Percentiles rank a stretch among this genome's conserved stretches.
phyloP scores from a whole-genome alignment of 1,140 invertebrate genomes.

The Hestina assimilis region DNA sequence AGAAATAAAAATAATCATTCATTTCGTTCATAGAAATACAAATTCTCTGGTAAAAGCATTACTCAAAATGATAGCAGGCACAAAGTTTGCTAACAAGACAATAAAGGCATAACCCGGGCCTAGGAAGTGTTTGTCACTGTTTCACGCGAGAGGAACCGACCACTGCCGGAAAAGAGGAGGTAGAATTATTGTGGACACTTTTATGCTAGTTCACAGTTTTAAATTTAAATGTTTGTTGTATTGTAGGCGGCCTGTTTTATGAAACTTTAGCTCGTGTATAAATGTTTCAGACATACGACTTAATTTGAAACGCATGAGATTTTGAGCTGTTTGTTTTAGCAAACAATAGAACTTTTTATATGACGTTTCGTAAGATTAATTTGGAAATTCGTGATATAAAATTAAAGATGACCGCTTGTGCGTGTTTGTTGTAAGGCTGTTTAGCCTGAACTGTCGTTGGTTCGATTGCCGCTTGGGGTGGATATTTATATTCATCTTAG shows the following conservation, averaged over 20 bases:
- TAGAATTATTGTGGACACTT: conserved; percentile 35
- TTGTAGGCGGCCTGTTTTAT: conserved; percentile 9
- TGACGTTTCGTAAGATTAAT: no score
- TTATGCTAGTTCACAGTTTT: conserved; percentile 28
- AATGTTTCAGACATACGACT: not conserved
- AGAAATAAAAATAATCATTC: no score
- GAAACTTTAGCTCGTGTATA: conserved; percentile 5
- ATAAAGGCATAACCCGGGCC: conserved; percentile 41
- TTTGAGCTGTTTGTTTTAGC: no score
- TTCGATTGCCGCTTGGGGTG: no score
- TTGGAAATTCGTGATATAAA: no score
- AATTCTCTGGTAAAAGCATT: conserved; percentile 18
- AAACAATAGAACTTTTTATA: no score
- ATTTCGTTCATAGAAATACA: not conserved
- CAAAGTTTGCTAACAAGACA: conserved; percentile 49
- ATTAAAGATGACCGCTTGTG: no score
- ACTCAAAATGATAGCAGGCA: conserved; percentile 36
- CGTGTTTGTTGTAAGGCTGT: no score
- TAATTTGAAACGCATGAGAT: no score
- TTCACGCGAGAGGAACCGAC: conserved; percentile 40
- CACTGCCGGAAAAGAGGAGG: conserved; percentile 18
- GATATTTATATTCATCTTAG: no score
- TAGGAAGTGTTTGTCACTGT: conserved; percentile 46
- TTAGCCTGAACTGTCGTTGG: no score
- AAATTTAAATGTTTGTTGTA: conserved; percentile 24